Base-by-base conservation (phyloP, 2,113 vertebrate species). In the Psephotus haematonotus region DNA sequence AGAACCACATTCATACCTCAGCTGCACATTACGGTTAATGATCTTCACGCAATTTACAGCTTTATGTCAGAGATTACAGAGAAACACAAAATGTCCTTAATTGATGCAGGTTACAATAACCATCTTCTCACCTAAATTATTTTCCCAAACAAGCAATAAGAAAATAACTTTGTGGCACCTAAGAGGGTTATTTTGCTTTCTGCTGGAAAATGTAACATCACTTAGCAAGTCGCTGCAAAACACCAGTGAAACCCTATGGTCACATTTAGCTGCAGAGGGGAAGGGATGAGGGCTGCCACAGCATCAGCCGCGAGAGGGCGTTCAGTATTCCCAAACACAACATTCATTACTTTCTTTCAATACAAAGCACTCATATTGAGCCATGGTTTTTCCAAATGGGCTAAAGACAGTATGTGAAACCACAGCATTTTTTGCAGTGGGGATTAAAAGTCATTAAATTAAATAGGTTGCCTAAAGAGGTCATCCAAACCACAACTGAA, bases 211-310 rank as follows among this genome's bases (percentile, higher is more conserved):
- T 2, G 10, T 43, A 57, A n/a, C 8, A 18, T 39, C 11, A 50
- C 22, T 23, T 9, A 67, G 41, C 19, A 69, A 80, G 65, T 76
- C 31, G 19, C 28, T 49, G 25, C 25, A 81, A 70, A 35, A 7
- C 15, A 53, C 7, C 0, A 7, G 3, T 7, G 47, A 49, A 69
- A 22, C 9, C 1, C 1, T 1, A 3, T 0, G 0, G 33, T 17
- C 17, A 2, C 2, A 1, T 37, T 70, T 12, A 39, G 53, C 39
- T 3, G 7, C 11, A n/a, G 25, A 49, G 15, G 65, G 33, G 52
- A 13, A 33, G 17, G 6, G 12, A 44, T 13, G 27, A 8, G 31
- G 24, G 23, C 27, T 50, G n/a, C 17, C 15, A 19, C 12, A 69
- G 31, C 2, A 2, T 29, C 79, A 64, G 29, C 49, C 0, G 0